Conservation (phyloP, 2,888 invertebrate genomes). For the Calliopum simillimum region DNA sequence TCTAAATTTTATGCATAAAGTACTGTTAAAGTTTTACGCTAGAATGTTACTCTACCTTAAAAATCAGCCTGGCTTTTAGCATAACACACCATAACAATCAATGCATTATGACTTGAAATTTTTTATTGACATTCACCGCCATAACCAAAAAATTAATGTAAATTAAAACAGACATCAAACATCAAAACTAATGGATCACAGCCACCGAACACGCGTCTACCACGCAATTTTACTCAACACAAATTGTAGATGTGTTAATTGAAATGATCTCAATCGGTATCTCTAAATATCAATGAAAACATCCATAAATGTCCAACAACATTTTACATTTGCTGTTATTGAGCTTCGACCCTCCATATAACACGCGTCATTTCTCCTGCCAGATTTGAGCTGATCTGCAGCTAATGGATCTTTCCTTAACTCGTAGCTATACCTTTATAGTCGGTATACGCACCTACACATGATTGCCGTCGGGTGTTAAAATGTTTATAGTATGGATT, state of each 20-base stretch:
- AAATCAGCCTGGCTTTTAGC: neutral
- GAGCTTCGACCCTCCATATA: neutral
- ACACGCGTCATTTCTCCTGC: constrained; percentile 3
- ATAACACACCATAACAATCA: neutral
- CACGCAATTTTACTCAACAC: neutral
- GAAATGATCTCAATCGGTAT: too few relatives aligned
- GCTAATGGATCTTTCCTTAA: constrained; percentile 30
- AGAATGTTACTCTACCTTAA: neutral
- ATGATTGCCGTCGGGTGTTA: neutral
- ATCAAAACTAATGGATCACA: constrained; percentile 29
- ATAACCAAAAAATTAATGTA: neutral
- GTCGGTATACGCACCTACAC: constrained; percentile 10
- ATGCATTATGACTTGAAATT: constrained; percentile 14
- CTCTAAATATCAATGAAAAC: too few relatives aligned
- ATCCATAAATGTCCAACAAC: neutral
- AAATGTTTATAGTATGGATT: neutral
- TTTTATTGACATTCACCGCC: constrained; percentile 4
- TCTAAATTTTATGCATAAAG: neutral
- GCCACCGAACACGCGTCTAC: neutral
- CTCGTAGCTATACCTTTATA: constrained; percentile 23
- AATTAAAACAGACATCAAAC: constrained; percentile 17
- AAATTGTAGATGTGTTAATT: neutral
- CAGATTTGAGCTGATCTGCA: neutral
- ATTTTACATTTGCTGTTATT: neutral
- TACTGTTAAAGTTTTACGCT: neutral